Evolutionary conservation across 1,140 invertebrate genomes (phyloP).

Genomic region (Musca domestica): DNA sequence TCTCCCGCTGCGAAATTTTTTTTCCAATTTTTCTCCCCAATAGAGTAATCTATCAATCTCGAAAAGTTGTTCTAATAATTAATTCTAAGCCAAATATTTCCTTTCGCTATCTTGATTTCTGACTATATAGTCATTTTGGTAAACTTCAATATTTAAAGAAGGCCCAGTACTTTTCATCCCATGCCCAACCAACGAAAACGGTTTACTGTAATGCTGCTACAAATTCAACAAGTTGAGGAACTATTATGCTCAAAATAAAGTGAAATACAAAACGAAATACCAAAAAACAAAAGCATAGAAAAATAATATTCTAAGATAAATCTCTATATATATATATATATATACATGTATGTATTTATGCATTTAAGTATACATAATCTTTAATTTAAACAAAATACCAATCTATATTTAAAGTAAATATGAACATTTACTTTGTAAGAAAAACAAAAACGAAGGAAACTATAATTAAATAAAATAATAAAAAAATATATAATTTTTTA

Average conservation of each 20-base stretch:
- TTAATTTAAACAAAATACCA: background rate
- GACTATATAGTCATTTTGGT: background rate
- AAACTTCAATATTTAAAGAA: background rate
- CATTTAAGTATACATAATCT: conserved; percentile 15
- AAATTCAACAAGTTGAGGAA: background rate
- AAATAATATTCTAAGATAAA: no score
- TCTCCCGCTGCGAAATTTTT: no score
- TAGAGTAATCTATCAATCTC: no score
- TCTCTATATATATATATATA: no score
- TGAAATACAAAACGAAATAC: background rate
- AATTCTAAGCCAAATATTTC: no score
- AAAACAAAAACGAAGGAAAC: background rate
- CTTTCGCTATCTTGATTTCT: no score
- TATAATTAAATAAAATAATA: conserved; percentile 5
- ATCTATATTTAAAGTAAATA: conserved; percentile 1
- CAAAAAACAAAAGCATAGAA: no score
- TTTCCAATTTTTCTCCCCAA: no score
- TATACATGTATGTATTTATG: background rate
- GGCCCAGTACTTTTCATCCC: no score
- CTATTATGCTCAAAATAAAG: background rate
- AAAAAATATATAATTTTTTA: conserved; percentile 8
- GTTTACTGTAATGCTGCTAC: background rate
- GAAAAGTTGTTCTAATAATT: no score
- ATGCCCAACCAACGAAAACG: background rate
- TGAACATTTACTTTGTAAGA: conserved; percentile 7